Evolutionary conservation across 2,113 vertebrate species (phyloP), one percentile per base, ranked within the genome.

Genomic region (Crocuta crocuta): DNA sequence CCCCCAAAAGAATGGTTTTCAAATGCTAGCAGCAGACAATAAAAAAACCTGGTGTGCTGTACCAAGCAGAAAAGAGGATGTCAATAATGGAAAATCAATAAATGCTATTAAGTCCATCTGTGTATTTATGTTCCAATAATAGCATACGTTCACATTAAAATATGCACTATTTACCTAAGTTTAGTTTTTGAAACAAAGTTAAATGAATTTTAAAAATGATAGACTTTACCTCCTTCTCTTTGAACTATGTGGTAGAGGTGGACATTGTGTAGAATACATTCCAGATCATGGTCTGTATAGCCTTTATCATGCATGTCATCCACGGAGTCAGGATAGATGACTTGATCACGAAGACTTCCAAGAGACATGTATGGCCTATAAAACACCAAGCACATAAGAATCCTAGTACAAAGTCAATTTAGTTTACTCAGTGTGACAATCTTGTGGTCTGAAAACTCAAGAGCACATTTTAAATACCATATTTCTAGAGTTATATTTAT

Each of bases 301-400:
- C 99, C 99, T 96, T 99, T 99, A 45, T 98, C 98, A 2, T 99
- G 99, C 99, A 99, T 99, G 98, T 99, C 99, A 89, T 99, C 99
- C 98, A 99, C 98, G 0, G 99, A 99, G 98, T 99, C 99, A 1
- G 99, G 99, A 98, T 99, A 99, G 98, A 99, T 99, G 71, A 99
- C 99, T 98, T 99, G 99, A 98, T 99, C 99, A 33, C 99, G 99
- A 63, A 99, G 99, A 0, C 99, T 99, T 95, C 99, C 99, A 87
- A 99, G 99, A 63, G 99, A 99, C 99, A 99, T 99, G 95, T 99
- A 99, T 7, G 99, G 99, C 98, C 99, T 99, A 97, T 70, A 89
- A 98, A 97, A 96, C 15, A 94, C 83, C 93, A 96, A 45, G 26
- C 58, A 96, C 95, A 98, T 0, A 2, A 10, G 24, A 95, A 26